These are phyloP conservation scores for Gymnoscelis rufifasciata DNA, from an alignment of 2,888 invertebrate genomes.

Conservation along the genomic window DNA sequence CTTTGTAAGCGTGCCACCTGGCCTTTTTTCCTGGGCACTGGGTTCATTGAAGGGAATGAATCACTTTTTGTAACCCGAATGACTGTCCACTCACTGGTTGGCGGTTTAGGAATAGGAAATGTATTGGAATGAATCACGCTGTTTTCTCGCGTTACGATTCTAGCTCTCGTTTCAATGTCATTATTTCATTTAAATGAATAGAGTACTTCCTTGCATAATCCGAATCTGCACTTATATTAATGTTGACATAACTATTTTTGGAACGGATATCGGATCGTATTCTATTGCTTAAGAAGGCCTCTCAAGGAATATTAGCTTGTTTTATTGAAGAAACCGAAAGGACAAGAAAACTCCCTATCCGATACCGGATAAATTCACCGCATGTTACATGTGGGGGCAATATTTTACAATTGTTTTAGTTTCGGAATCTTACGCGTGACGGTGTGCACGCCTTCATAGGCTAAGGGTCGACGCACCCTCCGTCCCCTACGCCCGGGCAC, in stretches of 20 bases:
- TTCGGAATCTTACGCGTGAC: slow-evolving; percentile 43
- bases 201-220: slow-evolving; percentile 17
- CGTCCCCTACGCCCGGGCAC: slow-evolving; percentile 63
- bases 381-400: slow-evolving; percentile 2
- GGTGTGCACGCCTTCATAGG: slow-evolving; percentile 52
- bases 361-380: background rate
- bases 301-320: background rate
- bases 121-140: slow-evolving; percentile 39
- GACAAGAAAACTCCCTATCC: background rate
- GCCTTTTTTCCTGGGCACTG: slow-evolving; percentile 65
- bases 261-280: too few relatives aligned
- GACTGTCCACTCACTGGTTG: slow-evolving; percentile 46
- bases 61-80: slow-evolving; percentile 54
- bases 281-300: too few relatives aligned
- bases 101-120: slow-evolving; percentile 26
- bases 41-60: slow-evolving; percentile 63
- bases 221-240: background rate
- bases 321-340: background rate
- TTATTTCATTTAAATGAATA: slow-evolving; percentile 27
- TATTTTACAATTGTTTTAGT: slow-evolving; percentile 20
- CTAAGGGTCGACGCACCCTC: slow-evolving; percentile 72
- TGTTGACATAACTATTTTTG: background rate
- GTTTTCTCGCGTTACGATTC: background rate
- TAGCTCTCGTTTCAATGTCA: slow-evolving; percentile 29
- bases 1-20: slow-evolving; percentile 70